Base-by-base conservation (phyloP, 2,888 invertebrate genomes). In the Cylloceria caligata region DNA sequence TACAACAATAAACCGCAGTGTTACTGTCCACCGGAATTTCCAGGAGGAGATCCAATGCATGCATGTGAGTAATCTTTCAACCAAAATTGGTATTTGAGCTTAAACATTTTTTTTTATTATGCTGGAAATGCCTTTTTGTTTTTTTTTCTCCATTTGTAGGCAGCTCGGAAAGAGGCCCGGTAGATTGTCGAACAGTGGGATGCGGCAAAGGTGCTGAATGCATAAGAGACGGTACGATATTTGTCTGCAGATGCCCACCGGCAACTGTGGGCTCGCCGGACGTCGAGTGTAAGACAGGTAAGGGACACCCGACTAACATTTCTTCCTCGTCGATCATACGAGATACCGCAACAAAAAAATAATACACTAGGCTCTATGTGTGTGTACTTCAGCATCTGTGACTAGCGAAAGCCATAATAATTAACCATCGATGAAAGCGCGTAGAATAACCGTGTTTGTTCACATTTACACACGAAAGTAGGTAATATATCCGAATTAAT, bases 121-220 rank as follows among this genome's bases (percentile, higher is more conserved):
- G 3, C 30, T 30, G 5, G 30, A 16, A 57, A 13, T 27, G 30
- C 16, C 9, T 13, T 11, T 11, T 3, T 36, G 16, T 60, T 16
- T 62, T 36, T 47, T 67, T 24, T 72, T 30, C 67, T 13, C 11
- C 47, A 75, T 16, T 71, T 64, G 39, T 81, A 91, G 92, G 92
- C 83, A 91, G 87, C 68, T 84, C 88, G 39, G 92, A 91, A 47
- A 90, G 81, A 71, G 85, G 84, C 69, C 80, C 88, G 42, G 94
- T 95, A 62, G 97, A 98, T 91, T 98, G 98, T 93, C 95, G 97
- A 87, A 96, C 96, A 1, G 95, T 95, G 81, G 97, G 97, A 84
- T 98, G 98, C 93, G 96, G 96, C 86, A 95, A 95, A 88, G 97
- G 97, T 85, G 97, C 97, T n/a, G 96, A 97, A 92, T 98, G 97